Percentiles rank a stretch among this genome's conserved stretches.
These are phyloP conservation scores for Phycodurus eques DNA, from an alignment of 2,113 vertebrate species.

Conservation along the genomic window DNA sequence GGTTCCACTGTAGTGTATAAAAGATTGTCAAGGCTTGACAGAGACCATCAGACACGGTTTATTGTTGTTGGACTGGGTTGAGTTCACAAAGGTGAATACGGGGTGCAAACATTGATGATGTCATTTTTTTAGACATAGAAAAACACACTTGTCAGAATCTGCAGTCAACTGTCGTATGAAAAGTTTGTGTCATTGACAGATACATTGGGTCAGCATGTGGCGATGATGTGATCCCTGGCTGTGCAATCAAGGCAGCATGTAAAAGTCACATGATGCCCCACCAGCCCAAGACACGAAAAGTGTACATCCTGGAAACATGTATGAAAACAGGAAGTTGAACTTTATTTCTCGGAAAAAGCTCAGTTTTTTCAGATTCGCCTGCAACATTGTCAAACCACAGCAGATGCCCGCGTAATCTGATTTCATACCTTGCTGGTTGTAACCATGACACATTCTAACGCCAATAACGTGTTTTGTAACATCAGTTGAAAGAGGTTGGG, in stretches of 20 bases:
- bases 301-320: background rate
- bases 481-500: no score
- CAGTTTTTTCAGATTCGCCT: constrained; percentile 5
- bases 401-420: constrained; percentile 27
- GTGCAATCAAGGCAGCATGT: background rate
- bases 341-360: background rate
- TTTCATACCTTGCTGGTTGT: constrained; percentile 14
- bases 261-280: no score
- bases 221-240: background rate
- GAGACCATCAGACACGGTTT: no score
- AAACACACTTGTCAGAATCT: background rate
- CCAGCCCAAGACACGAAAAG: background rate
- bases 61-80: no score
- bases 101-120: no score
- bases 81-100: no score
- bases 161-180: background rate
- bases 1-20: no score
- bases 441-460: background rate
- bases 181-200: background rate
- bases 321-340: background rate
- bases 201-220: background rate
- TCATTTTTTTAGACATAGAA: background rate
- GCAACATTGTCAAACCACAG: constrained; percentile 36
- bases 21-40: no score
- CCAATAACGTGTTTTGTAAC: background rate